Evolutionary conservation across 2,888 invertebrate species (phyloP).

Genomic region (Eristalis intricaria): DNA sequence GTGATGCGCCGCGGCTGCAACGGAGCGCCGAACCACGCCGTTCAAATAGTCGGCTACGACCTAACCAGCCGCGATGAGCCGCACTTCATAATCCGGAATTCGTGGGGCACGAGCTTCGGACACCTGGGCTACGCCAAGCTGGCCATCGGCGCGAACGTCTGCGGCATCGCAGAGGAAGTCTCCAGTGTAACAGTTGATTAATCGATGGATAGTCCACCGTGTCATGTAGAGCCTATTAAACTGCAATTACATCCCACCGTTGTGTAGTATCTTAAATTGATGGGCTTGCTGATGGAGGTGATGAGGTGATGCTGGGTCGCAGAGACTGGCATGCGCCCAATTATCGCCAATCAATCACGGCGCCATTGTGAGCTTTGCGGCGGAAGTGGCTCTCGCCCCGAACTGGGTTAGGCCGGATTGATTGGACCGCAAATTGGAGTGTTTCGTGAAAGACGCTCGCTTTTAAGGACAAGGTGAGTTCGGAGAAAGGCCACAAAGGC

Average conservation of each 20-base stretch:
- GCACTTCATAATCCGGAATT: conserved; percentile 91
- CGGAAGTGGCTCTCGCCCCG: conserved; percentile 1
- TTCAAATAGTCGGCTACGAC: conserved; percentile 92
- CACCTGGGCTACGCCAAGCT: conserved; percentile 89
- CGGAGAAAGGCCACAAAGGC: not conserved
- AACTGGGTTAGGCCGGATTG: conserved; percentile 9
- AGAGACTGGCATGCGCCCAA: not conserved
- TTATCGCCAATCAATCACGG: conserved; percentile 34
- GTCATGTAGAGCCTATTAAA: conserved; percentile 33
- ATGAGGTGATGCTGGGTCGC: not conserved
- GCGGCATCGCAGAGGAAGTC: conserved; percentile 89
- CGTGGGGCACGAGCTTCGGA: conserved; percentile 91
- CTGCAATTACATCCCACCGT: conserved; percentile 24
- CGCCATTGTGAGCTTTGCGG: conserved; percentile 5
- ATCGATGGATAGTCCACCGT: conserved; percentile 38
- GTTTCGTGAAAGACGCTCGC: not conserved
- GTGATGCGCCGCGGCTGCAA: conserved; percentile 92
- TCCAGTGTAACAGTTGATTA: conserved; percentile 77
- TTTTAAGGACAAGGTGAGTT: conserved; percentile 5
- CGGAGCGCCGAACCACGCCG: conserved; percentile 87
- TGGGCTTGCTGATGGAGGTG: not conserved
- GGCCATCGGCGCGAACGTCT: conserved; percentile 88
- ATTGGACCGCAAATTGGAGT: conserved; percentile 14
- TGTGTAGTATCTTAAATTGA: conserved; percentile 9
- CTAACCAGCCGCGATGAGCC: conserved; percentile 85